Base-by-base conservation (phyloP, 2,113 vertebrate genomes). In the Anolis carolinensis region DNA sequence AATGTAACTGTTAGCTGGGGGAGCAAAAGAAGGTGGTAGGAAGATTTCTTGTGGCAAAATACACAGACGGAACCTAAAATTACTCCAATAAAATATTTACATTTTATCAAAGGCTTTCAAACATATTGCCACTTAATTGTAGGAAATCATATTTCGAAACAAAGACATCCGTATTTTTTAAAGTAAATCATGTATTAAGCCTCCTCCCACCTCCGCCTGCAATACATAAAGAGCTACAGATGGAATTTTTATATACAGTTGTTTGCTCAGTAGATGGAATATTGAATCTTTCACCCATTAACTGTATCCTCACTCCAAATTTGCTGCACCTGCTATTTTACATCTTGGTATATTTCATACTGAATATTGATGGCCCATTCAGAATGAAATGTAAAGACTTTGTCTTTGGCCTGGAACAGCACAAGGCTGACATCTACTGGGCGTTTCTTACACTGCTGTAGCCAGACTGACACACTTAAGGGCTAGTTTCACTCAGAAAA, bases 261-360 rank as follows among this genome's bases (percentile, higher is more conserved):
- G 90, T 93, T 95, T 74, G 87, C 94, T 95, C 86, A 63, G 82
- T 91, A 90, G 89, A 94, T 86, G 52, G 94, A 92, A 94, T 92
- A 92, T 89, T 94, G 94, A 95, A 93, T 93, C 93, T 89, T 86
- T 92, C 94, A 84, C 85, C 93, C 92, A 88, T 75, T 91, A 93
- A 95, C 77, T 72, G 68, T 83, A 86, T 86, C 94, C 91, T 93
- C 83, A 77, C 92, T 92, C 93, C 87, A 91, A 93, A 93, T 93
- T 70, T 82, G 87, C 92, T 94, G 94, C 96, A 95, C 92, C 95
- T 96, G 96, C 94, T 94, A 79, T 90, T 96, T 94, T 92, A 76
- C 94, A 95, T 87, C 92, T 89, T 93, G 80, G 92, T 86, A 63
- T 92, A 91, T 86, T 92, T 90, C 4, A 88, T 80, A 81, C 82